Percentiles rank a stretch among this genome's conserved stretches.
Conservation (phyloP, 2,888 invertebrate genomes). For the Tetranychus piercei region DNA sequence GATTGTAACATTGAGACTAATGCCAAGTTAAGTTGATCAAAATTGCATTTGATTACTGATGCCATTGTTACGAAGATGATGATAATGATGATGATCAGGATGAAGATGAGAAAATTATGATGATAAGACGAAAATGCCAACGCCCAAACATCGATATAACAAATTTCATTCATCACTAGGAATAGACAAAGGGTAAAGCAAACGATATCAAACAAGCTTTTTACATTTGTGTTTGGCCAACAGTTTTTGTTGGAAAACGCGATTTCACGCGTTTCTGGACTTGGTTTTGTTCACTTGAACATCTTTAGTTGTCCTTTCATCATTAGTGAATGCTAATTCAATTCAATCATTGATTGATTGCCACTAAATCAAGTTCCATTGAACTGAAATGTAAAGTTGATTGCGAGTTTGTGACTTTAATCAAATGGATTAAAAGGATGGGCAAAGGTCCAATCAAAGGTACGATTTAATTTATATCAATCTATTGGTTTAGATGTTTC, state of each 20-base stretch:
- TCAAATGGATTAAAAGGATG: conserved; percentile 74
- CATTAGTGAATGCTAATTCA: conserved; percentile 66
- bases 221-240: conserved; percentile 38
- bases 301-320: conserved; percentile 48
- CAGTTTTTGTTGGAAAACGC: conserved; percentile 69
- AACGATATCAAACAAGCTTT: too few relatives aligned
- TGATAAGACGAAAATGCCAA: too few relatives aligned
- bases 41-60: too few relatives aligned
- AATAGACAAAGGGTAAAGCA: too few relatives aligned
- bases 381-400: conserved; percentile 73
- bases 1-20: too few relatives aligned
- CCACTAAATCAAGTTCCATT: conserved; percentile 61
- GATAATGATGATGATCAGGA: too few relatives aligned
- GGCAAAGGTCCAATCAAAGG: conserved; percentile 50
- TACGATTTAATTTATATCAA: neutral
- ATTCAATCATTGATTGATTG: conserved; percentile 66
- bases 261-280: conserved; percentile 34
- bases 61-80: too few relatives aligned
- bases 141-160: too few relatives aligned
- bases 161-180: too few relatives aligned
- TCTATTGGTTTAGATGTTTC: too few relatives aligned
- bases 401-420: conserved; percentile 72
- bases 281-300: conserved; percentile 45
- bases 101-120: too few relatives aligned
- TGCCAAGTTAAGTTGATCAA: too few relatives aligned